phyloP scores from a whole-genome alignment of 1,140 invertebrate genomes.

The Akabosia matsudoensis region DNA sequence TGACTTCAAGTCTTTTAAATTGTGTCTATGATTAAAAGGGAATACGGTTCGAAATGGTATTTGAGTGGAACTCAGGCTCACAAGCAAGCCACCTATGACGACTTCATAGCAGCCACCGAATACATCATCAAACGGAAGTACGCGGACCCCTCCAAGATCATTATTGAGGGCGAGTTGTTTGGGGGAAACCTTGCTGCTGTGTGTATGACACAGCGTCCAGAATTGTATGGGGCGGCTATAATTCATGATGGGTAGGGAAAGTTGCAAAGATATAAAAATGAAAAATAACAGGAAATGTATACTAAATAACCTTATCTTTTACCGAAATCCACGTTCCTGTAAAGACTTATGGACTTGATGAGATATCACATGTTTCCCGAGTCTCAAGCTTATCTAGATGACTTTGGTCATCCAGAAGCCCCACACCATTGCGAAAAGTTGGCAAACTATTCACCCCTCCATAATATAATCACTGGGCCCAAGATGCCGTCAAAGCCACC shows the following conservation, averaged over 20 bases:
- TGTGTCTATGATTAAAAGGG: constrained; percentile 57
- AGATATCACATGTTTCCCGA: constrained; percentile 98
- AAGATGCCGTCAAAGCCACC: constrained; percentile 26
- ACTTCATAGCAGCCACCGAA: constrained; percentile 91
- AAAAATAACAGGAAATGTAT: background rate
- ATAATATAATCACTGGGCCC: constrained; percentile 76
- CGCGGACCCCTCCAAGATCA: constrained; percentile 68
- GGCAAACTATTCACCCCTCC: constrained; percentile 88
- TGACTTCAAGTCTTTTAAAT: too few species aligned
- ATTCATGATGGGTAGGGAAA: constrained; percentile 78
- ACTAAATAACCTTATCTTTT: background rate
- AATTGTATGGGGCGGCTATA: constrained; percentile 86
- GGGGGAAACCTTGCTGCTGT: constrained; percentile 69
- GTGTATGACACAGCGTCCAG: constrained; percentile 88
- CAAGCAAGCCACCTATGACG: constrained; percentile 97
- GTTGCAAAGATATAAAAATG: background rate
- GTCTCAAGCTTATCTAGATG: constrained; percentile 87
- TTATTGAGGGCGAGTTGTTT: constrained; percentile 70
- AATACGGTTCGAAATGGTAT: constrained; percentile 97
- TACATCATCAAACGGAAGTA: constrained; percentile 81
- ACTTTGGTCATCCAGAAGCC: constrained; percentile 91
- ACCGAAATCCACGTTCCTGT: constrained; percentile 50
- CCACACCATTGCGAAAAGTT: constrained; percentile 82
- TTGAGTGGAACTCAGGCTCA: constrained; percentile 82
- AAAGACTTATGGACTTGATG: constrained; percentile 91